phyloP scores from a whole-genome alignment of 2,797 vertebrate genomes.

The Chloroceryle amazona region DNA sequence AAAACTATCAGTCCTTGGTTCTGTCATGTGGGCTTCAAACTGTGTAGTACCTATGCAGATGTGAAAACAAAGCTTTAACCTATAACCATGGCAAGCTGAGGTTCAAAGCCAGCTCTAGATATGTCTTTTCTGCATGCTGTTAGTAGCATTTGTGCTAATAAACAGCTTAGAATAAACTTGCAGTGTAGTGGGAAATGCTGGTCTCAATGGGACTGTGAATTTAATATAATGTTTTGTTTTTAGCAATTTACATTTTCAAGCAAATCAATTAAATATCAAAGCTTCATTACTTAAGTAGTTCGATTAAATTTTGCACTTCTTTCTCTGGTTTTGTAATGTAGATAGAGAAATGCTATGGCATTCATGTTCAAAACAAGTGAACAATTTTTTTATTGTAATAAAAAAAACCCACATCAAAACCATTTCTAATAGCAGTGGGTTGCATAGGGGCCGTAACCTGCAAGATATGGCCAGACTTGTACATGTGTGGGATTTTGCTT shows the following conservation, averaged over 20 bases:
- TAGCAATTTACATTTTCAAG: not conserved
- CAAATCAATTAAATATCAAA: slow-evolving; percentile 26
- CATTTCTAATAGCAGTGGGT: not conserved
- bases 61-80: not conserved
- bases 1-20: not conserved
- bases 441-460: not conserved
- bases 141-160: not conserved
- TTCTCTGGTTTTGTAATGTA: not conserved
- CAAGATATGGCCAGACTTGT: not conserved
- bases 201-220: not conserved
- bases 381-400: not conserved
- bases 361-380: not conserved
- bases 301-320: not conserved
- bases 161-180: not conserved
- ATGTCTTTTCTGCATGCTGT: not conserved
- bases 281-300: not conserved
- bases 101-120: not conserved
- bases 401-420: not conserved
- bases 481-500: not conserved
- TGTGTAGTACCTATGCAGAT: not conserved
- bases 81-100: not conserved
- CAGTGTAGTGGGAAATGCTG: not conserved
- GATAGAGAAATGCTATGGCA: not conserved
- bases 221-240: slow-evolving; percentile 8
- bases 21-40: not conserved